These are phyloP conservation scores for Trachythela sp. DNA, from an alignment of 64 coral and sea anemone species.

Conservation along the genomic window DNA sequence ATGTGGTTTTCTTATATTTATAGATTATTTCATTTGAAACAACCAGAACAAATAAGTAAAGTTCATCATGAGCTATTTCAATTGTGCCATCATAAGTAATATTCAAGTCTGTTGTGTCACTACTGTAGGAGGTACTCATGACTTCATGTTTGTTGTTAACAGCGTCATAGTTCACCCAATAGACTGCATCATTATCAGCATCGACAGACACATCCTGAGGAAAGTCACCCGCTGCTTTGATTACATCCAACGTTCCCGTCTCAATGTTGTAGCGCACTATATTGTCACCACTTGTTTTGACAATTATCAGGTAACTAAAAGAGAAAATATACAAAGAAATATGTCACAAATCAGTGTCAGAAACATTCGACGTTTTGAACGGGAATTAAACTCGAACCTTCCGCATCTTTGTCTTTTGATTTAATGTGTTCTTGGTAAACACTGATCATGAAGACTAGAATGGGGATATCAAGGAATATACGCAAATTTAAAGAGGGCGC, in stretches of 20 bases:
- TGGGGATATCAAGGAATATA: too few species aligned
- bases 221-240: not conserved
- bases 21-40: not conserved
- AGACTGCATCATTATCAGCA: not conserved
- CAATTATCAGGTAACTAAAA: not conserved
- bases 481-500: too few species aligned
- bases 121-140: not conserved
- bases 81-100: not conserved
- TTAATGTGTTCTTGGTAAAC: too few species aligned
- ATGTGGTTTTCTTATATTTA: not conserved
- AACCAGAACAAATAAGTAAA: not conserved
- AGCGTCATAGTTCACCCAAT: not conserved
- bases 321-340: not conserved
- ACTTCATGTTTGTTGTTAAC: not conserved
- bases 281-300: not conserved
- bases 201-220: not conserved
- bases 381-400: too few species aligned
- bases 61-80: constrained; percentile 7
- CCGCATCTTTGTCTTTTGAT: too few species aligned
- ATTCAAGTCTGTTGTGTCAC: not conserved
- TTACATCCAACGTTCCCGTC: not conserved
- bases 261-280: not conserved
- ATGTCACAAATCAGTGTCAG: not conserved
- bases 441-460: too few species aligned
- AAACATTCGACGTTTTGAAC: too few species aligned